Conservation (phyloP, 2,888 invertebrate genomes). For the Drosophila niveifrons region DNA sequence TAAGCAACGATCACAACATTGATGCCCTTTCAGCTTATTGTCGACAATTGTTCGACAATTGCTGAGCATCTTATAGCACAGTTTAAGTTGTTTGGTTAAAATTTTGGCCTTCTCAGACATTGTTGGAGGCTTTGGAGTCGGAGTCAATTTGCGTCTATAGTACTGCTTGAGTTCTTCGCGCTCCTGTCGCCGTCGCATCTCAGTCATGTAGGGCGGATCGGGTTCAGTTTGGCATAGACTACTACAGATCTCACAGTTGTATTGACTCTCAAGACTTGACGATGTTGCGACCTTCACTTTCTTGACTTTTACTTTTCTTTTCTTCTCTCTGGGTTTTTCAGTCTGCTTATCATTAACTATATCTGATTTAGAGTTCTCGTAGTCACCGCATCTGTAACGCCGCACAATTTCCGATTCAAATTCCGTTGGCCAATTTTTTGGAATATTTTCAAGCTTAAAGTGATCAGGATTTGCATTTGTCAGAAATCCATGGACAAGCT, state of each 20-base stretch:
- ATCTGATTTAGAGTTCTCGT: no score
- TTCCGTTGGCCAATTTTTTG: neutral
- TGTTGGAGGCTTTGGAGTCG: neutral
- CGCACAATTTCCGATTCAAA: neutral
- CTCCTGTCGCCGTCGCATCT: constrained; percentile 22
- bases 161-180: constrained; percentile 22
- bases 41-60: constrained; percentile 53
- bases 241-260: constrained; percentile 37
- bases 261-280: neutral
- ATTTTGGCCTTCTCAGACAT: neutral
- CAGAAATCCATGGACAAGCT: neutral
- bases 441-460: neutral
- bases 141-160: constrained; percentile 25
- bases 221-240: constrained; percentile 10
- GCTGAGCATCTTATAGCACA: constrained; percentile 36
- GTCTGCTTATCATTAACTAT: neutral
- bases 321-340: neutral
- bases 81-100: constrained; percentile 2
- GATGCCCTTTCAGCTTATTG: neutral
- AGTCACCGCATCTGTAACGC: neutral
- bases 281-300: neutral
- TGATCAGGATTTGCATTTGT: neutral
- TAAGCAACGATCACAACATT: constrained; percentile 7
- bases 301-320: neutral
- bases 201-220: constrained; percentile 40